Evolutionary conservation across 2,113 vertebrate species (phyloP), one percentile per base, ranked within the genome.

Genomic region (Lipotes vexillifer): DNA sequence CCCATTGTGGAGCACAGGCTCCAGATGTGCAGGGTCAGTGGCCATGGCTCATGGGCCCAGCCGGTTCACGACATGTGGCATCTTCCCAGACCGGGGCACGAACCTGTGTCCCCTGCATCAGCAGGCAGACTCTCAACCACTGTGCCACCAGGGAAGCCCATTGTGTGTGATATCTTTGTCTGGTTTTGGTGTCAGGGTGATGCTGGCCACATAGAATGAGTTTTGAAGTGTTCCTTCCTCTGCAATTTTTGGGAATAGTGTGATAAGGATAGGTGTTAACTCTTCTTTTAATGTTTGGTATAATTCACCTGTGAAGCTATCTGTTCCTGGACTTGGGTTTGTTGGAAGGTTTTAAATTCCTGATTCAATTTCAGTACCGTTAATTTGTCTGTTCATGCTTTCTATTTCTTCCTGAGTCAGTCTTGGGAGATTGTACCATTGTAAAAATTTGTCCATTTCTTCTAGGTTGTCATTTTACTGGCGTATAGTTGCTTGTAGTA

Each of bases 51-150:
- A 44, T 44, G 44, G 44, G 44, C 44, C 8, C 44, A 44, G 44
- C 44, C 0, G 8, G 1, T 44, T 8, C 8, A 2, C 6, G 1
- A 8, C 44, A 44, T 10, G 44, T 44, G 44, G 8, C 1, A 44
- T 44, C 44, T 44, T 44, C 44, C 44, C 1, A 1, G 44, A 44
- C 44, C 2, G 44, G 44, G 44, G 44, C 44, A 44, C 44, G 1
- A 44, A 44, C 44, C 44, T 44, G 8, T 44, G 44, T 44, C 44
- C 44, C 8, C 44, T 44, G 44, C 8, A 44, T 9, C 44, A 44
- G 44, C 44, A 44, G 44, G 44, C 44, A 10, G 44, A 44, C 44
- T 44, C 44, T 44, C 44, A 44, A 44, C 44, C 44, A 44, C 44
- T 44, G 44, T 44, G 8, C 44, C 44, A 44, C 44, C 44, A 44